Conservation (phyloP, 1,140 invertebrate species). For the Bombus haemorrhoidalis region DNA sequence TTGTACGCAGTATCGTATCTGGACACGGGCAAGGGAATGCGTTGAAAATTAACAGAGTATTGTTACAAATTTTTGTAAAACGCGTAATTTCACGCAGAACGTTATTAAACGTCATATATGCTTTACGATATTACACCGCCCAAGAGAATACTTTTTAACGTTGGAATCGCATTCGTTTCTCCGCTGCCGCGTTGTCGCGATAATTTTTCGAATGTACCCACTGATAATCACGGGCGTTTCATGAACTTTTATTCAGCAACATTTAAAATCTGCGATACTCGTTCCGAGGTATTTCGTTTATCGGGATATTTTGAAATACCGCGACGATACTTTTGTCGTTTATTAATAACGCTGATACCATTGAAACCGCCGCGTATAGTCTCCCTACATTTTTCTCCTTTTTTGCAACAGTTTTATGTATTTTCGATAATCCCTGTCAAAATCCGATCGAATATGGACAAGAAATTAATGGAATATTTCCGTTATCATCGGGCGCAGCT, state of each 20-base stretch:
- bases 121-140: neutral
- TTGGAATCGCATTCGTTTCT: neutral
- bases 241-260: conserved; percentile 33
- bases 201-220: neutral
- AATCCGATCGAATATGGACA: conserved; percentile 40
- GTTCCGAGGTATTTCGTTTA: conserved; percentile 30
- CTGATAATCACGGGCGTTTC: conserved; percentile 30
- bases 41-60: neutral
- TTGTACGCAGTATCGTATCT: too few species aligned
- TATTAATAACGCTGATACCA: conserved; percentile 48
- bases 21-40: too few species aligned
- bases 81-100: neutral
- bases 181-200: neutral
- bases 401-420: neutral
- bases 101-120: neutral
- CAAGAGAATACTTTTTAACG: neutral
- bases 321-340: conserved; percentile 19
- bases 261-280: conserved; percentile 26
- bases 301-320: conserved; percentile 38
- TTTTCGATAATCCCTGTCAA: conserved; percentile 48
- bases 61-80: neutral
- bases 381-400: too few species aligned
- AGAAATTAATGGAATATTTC: conserved; percentile 56
- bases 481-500: conserved; percentile 35
- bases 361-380: conserved; percentile 9